Base-by-base conservation (phyloP, 2,888 invertebrate genomes). In the Amblyjoppa proteus region DNA sequence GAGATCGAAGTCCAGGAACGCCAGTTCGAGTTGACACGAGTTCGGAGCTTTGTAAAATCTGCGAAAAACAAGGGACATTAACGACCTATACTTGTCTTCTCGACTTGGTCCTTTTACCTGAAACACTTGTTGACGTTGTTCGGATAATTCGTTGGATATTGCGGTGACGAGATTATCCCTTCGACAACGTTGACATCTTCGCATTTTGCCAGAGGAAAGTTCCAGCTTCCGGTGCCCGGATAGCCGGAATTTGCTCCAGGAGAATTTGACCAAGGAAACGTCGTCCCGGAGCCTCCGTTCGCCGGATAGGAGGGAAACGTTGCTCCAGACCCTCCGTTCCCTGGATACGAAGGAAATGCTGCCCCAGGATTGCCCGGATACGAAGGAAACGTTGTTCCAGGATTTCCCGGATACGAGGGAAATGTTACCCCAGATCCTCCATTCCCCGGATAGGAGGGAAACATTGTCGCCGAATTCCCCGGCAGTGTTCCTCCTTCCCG, bases 141-240 rank as follows among this genome's bases (percentile, higher is more conserved):
- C 0, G 94, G 94, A 90, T 95, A 95, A 83, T 89, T 91, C 78
- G 90, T 91, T 2, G 95, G 95, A 92, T 95, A 95, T 56, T 93
- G 92, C 2, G 95, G 94, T 77, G 94, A 94, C 56, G 92, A 92
- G 51, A 95, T 91, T 66, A 91, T 92, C n/a, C 95, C 95, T 83
- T 91, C 90, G 13, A 86, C 64, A 16, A 89, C 90, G 81, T 89
- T 88, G 31, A 94, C 86, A 45, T 92, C 90, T 41, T 92, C 87
- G 89, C 95, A 94, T 74, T 91, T 90, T 9, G 58, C 83, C 25
- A 74, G 64, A 31, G 85, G 87, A 69, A 68, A 45, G 25, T 81
- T 81, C 77, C 75, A 79, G 51, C 69, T 69, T 25, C 82, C 84
- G n/a, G 58, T 53, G 0, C 70, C 79, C 0, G 86, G 81, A 78